Evolutionary conservation across 2,113 vertebrate species (phyloP).

Genomic region (Ameiurus melas): DNA sequence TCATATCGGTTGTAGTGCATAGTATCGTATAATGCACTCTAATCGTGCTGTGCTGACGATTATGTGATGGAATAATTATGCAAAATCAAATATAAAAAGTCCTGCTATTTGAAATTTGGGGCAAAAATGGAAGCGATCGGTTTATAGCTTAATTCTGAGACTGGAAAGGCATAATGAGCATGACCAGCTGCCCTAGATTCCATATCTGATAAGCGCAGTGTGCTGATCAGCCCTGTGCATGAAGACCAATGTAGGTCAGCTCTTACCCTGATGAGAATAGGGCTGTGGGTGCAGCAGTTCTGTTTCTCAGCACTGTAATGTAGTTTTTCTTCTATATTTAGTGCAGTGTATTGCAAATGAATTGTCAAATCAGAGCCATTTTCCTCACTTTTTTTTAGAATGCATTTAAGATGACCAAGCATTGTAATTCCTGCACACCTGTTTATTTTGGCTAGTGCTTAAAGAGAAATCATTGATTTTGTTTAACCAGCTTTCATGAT

Average conservation of each 20-base stretch:
- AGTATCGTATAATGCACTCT: constrained; percentile 6
- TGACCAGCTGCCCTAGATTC: constrained; percentile 33
- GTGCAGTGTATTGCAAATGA: not conserved
- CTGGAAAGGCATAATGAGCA: constrained; percentile 11
- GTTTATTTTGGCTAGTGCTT: not conserved
- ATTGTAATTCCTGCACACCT: not conserved
- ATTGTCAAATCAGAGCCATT: not conserved
- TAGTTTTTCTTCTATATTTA: constrained; percentile 9
- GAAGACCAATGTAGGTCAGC: constrained; percentile 38
- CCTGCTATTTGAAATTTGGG: not conserved
- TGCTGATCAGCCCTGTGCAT: constrained; percentile 27
- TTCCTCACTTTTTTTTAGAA: not conserved
- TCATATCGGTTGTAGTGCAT: constrained; percentile 28
- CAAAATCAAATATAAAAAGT: constrained; percentile 1
- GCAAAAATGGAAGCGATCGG: not conserved
- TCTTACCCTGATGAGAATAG: constrained; percentile 39
- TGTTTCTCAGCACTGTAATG: not conserved
- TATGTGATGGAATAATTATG: not conserved
- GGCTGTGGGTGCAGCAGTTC: not conserved
- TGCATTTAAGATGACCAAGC: not conserved
- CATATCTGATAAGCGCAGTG: not conserved
- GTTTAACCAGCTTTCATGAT: not conserved
- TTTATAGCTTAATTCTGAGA: not conserved
- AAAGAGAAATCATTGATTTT: not conserved
- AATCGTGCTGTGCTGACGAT: constrained; percentile 17